Evolutionary conservation across 2,113 vertebrate genomes (phyloP).

Genomic region (Cebidichthys violaceus): DNA sequence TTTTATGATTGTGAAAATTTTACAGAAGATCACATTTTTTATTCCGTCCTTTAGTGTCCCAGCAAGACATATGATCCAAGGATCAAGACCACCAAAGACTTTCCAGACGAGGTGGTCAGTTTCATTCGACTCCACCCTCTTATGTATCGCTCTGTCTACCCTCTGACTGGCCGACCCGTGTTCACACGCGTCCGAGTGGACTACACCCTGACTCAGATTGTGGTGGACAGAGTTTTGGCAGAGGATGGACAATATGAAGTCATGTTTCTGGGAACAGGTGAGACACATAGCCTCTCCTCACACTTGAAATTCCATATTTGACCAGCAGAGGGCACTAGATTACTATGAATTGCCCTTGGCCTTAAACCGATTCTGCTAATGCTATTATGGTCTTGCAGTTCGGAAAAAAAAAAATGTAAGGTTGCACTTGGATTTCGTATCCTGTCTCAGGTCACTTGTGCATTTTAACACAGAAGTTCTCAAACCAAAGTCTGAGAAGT

Average conservation of each 20-base stretch:
- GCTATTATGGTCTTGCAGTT: neutral
- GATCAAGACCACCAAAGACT: constrained; percentile 96
- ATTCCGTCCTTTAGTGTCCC: constrained; percentile 86
- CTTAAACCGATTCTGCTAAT: neutral
- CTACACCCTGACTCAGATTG: constrained; percentile 92
- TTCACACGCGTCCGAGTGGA: constrained; percentile 92
- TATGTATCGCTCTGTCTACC: constrained; percentile 90
- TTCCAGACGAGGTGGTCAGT: constrained; percentile 95
- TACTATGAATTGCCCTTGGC: neutral
- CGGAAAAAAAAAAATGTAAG: neutral
- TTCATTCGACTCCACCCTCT: constrained; percentile 93
- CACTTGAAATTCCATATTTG: neutral
- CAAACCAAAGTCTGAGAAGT: neutral
- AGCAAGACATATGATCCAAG: constrained; percentile 94
- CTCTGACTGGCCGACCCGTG: constrained; percentile 86
- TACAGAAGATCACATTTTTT: neutral
- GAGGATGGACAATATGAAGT: constrained; percentile 98
- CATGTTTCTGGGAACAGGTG: constrained; percentile 98
- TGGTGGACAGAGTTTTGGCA: constrained; percentile 93
- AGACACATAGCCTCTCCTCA: neutral
- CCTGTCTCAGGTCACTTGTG: neutral
- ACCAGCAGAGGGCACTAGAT: constrained; percentile 72
- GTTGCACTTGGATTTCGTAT: neutral
- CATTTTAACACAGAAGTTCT: neutral
- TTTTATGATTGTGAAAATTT: neutral